Evolutionary conservation across 2,797 vertebrate species (phyloP), one percentile per base, ranked within the genome.

Genomic region (Lagocephalus sceleratus): DNA sequence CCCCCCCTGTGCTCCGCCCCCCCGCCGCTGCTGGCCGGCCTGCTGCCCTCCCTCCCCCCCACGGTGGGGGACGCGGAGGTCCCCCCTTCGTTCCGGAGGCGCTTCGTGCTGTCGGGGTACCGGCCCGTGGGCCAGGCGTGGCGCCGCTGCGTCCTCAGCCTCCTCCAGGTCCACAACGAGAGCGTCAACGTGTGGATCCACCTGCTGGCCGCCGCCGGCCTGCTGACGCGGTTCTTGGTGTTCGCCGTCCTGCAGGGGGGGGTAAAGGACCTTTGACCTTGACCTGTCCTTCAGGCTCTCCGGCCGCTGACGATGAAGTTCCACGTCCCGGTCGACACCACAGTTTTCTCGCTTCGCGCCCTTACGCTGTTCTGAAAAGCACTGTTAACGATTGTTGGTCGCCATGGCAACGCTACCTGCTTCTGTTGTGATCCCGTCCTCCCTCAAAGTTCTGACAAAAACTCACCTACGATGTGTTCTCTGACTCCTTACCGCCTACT

Each of bases 81-180:
- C 39, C 94, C 94, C 0, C 85, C 86, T 64, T 88, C 94, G 54
- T 94, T 95, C 73, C 88, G 93, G 0, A 91, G 94, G 85, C 93
- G 91, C 0, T 95, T 94, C 78, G 92, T 98, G 85, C 89, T 81
- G 53, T 56, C 88, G 0, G 95, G 94, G 2, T 97, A 97, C 83
- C 92, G 95, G 0, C 93, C 92, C 2, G 84, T 83, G 0, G 92
- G 90, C 17, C 91, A 92, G 54, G 55, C 91, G n/a, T 94, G 94
- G 94, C 89, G 88, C 0, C 92, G 90, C 66, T 98, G 94, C 66
- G 82, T 89, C 63, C 79, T 92, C 55, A 95, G 94, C 72, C 91
- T 96, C 55, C 94, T 97, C 68, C 94, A 96, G 87, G 86, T 93
- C 62, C 95, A 98, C 89, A 98, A 98, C 0, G 92, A 98, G 76